Percentiles rank a stretch among this genome's conserved stretches.
phyloP scores from a whole-genome alignment of 1,140 invertebrate genomes.

The Melanaphis sacchari region DNA sequence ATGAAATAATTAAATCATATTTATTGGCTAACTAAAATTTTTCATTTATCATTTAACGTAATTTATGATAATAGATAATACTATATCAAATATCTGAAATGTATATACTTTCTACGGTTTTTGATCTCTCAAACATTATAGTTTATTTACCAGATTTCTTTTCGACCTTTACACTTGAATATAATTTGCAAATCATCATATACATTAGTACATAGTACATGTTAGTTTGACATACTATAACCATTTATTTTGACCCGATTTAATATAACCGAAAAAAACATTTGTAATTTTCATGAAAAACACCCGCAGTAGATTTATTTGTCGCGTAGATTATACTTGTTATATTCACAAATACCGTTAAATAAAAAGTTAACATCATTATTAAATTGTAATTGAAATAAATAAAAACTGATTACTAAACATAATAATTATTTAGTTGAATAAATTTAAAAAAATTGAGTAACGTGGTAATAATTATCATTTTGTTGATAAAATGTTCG shows the following conservation, averaged over 20 bases:
- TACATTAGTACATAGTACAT: background rate
- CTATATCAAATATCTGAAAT: background rate
- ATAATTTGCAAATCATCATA: slow-evolving; percentile 36
- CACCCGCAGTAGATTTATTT: background rate
- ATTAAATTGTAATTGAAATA: background rate
- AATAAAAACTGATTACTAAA: background rate
- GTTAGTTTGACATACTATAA: background rate
- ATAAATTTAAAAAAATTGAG: background rate
- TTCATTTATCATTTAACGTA: background rate
- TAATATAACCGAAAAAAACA: background rate
- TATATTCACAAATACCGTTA: background rate
- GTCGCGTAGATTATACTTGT: too few relatives aligned
- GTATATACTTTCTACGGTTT: background rate
- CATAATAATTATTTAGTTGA: background rate
- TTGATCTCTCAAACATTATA: background rate
- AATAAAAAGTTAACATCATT: background rate
- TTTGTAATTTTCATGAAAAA: background rate
- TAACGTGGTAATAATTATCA: background rate
- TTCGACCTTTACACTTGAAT: slow-evolving; percentile 33
- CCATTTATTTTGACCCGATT: slow-evolving; percentile 6
- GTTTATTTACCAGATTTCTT: slow-evolving; percentile 27
- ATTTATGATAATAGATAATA: background rate
- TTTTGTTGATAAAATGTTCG: background rate
- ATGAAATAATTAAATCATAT: background rate
- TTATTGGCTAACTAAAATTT: background rate